These are phyloP conservation scores for Protobothrops flavoviridis DNA, from an alignment of 2,113 vertebrate genomes.

Conservation along the genomic window DNA sequence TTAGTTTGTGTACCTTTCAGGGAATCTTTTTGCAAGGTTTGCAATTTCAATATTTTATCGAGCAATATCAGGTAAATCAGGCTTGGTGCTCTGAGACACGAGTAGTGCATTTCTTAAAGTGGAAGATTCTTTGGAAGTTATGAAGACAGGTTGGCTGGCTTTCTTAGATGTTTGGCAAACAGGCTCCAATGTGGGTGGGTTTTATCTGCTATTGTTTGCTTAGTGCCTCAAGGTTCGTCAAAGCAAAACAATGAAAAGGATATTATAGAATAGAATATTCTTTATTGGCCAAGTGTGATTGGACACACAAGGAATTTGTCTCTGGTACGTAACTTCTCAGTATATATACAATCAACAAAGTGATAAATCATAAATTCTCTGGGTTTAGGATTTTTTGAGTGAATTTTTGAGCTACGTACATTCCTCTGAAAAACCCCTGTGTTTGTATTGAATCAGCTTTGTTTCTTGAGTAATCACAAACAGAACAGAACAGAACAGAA, in stretches of 20 bases:
- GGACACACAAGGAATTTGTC: background rate
- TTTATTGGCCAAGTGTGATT: background rate
- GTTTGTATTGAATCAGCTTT: too few relatives aligned
- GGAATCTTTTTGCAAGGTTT: constrained; percentile 50
- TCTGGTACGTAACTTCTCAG: background rate
- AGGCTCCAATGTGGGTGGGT: constrained; percentile 49
- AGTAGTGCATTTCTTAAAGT: constrained; percentile 53
- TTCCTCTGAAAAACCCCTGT: too few relatives aligned
- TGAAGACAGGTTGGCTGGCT: constrained; percentile 28
- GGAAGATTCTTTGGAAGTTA: constrained; percentile 43
- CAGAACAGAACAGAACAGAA: too few relatives aligned
- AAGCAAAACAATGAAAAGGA: background rate
- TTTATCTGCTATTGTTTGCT: constrained; percentile 56
- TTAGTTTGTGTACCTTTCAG: constrained; percentile 60
- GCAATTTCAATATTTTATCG: constrained; percentile 43
- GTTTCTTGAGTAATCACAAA: too few relatives aligned
- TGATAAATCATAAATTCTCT: too few relatives aligned
- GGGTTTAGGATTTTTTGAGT: too few relatives aligned
- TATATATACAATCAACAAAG: too few relatives aligned
- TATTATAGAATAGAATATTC: background rate
- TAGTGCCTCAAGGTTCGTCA: background rate
- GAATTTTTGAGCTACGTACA: too few relatives aligned
- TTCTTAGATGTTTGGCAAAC: constrained; percentile 55
- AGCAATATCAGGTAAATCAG: constrained; percentile 46
- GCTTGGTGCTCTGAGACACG: constrained; percentile 50